phyloP scores from a whole-genome alignment of 1,140 invertebrate species.

The Orussus abietinus region DNA sequence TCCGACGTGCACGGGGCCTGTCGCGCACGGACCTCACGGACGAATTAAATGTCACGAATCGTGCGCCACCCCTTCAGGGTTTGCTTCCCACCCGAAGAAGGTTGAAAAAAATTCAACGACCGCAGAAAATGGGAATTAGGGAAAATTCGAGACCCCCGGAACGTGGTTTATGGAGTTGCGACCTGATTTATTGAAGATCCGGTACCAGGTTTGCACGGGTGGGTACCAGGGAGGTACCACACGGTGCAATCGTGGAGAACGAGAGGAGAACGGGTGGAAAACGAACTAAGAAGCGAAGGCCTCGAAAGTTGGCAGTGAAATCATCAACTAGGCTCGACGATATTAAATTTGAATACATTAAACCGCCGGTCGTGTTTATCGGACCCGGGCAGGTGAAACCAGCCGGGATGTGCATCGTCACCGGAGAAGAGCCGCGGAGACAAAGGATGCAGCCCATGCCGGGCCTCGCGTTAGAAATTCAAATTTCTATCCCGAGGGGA shows the following conservation, averaged over 20 bases:
- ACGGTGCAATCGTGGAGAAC: no score
- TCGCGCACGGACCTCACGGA: no score
- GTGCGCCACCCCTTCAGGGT: constrained; percentile 8
- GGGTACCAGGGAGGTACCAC: no score
- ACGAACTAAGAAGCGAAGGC: no score
- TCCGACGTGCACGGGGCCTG: constrained; percentile 8
- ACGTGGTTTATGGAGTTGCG: no score
- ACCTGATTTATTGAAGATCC: no score
- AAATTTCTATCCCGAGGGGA: no score
- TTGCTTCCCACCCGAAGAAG: background rate
- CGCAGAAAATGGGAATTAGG: background rate
- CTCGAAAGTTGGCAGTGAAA: no score
- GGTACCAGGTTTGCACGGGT: no score
- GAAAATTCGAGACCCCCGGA: no score
- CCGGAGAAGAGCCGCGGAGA: constrained; percentile 10
- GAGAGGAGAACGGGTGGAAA: no score
- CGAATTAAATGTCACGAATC: constrained; percentile 25
- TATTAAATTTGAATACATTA: constrained; percentile 37
- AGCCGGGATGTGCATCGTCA: constrained; percentile 31
- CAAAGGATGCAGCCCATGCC: constrained; percentile 5
- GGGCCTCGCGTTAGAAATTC: constrained; percentile 2
- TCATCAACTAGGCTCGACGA: no score
- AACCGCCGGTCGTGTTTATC: constrained; percentile 27
- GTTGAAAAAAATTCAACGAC: constrained; percentile 1
- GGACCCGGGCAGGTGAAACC: constrained; percentile 24